phyloP scores from a whole-genome alignment of 2,113 vertebrate genomes.

The Isichthys henryi region DNA sequence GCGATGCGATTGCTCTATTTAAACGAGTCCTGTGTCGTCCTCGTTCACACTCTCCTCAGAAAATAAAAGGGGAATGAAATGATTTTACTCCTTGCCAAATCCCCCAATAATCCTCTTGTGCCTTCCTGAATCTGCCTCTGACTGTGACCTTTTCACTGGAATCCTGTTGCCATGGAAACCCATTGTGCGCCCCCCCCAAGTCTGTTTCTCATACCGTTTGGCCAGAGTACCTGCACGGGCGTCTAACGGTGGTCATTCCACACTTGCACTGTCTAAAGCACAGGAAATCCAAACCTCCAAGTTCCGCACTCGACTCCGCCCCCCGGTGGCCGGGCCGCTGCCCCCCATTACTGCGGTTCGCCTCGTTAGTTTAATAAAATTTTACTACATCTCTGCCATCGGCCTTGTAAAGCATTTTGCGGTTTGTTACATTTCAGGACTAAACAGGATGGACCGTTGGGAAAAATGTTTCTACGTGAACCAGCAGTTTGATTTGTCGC shows the following conservation, averaged over 20 bases:
- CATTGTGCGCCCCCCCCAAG: conserved; percentile 29
- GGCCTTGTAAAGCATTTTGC: background rate
- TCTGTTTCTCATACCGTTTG: conserved; percentile 40
- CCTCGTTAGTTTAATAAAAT: conserved; percentile 9
- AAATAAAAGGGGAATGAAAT: conserved; percentile 53
- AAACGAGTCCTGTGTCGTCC: conserved; percentile 52
- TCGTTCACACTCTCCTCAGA: conserved; percentile 48
- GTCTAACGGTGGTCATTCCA: conserved; percentile 31
- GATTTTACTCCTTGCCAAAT: conserved; percentile 45
- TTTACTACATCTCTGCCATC: background rate
- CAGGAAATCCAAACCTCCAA: background rate
- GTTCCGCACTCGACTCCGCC: background rate
- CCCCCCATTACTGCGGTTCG: background rate
- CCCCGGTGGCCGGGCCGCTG: background rate
- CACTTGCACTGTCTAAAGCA: conserved; percentile 9
- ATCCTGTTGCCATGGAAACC: conserved; percentile 69
- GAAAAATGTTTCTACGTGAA: background rate
- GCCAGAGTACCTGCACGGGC: conserved; percentile 40
- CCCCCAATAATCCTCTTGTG: conserved; percentile 58
- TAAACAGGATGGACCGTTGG: background rate
- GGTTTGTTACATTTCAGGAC: background rate
- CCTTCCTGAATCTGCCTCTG: conserved; percentile 57
- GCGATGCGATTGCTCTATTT: conserved; percentile 63
- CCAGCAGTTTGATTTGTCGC: background rate
- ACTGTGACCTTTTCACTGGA: conserved; percentile 64